These are phyloP conservation scores for Camponotus pennsylvanicus DNA, from an alignment of 1,140 invertebrate species.

Conservation along the genomic window DNA sequence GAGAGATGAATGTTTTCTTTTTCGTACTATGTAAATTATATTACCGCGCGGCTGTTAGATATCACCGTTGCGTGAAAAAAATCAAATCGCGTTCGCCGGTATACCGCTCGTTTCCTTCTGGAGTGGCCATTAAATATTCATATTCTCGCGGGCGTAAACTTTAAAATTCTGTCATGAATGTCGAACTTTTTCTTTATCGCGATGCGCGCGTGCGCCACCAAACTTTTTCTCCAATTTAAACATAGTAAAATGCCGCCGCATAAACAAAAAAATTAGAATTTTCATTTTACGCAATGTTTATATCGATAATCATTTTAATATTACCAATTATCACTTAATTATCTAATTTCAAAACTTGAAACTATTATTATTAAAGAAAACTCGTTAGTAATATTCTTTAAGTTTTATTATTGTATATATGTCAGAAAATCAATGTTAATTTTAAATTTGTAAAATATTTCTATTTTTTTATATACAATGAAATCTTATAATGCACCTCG, in stretches of 20 bases:
- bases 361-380: neutral
- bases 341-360: neutral
- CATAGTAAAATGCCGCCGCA: conserved; percentile 42
- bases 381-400: neutral
- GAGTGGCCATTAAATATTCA: conserved; percentile 70
- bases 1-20: neutral
- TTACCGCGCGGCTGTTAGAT: conserved; percentile 33
- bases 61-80: conserved; percentile 50
- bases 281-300: neutral
- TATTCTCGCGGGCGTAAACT: conserved; percentile 70
- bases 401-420: neutral
- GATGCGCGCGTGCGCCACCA: neutral
- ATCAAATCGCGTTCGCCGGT: conserved; percentile 66
- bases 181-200: conserved; percentile 68
- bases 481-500: neutral
- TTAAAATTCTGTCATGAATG: conserved; percentile 71
- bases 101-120: conserved; percentile 21
- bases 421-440: neutral
- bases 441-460: neutral
- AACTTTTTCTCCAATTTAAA: conserved; percentile 57
- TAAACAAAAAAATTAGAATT: conserved; percentile 3
- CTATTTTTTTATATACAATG: neutral
- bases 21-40: conserved; percentile 62
- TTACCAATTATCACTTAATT: neutral
- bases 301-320: neutral